Evolutionary conservation across 2,888 invertebrate species (phyloP), one percentile per base, ranked within the genome.

Genomic region (Eurytoma adleriae): DNA sequence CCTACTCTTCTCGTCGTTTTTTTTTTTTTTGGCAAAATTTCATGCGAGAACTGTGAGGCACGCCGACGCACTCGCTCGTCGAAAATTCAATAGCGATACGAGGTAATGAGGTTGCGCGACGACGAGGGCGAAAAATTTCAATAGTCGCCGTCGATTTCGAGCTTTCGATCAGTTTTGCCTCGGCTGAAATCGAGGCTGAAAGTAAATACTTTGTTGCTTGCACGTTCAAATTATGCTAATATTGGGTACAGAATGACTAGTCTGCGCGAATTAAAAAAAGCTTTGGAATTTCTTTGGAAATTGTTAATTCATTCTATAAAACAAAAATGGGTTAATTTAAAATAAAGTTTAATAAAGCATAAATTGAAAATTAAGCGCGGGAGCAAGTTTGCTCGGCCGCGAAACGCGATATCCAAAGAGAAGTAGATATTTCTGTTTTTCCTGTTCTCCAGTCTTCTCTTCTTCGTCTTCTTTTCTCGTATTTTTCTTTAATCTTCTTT

Each of bases 381-480:
- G 30, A 30, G 62, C n/a, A 16, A 48, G 27, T 54, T 72, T 78
- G 73, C 79, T 83, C 78, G 85, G 81, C 81, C 83, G 82, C 85
- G 88, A 87, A 88, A 88, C 83, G 83, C 82, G 87, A 87, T 86
- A 87, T 84, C 82, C 83, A 78, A 81, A 83, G 82, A 83, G 84
- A 78, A 81, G 83, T 82, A 82, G 82, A 84, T 83, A 83, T 82
- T 83, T 80, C 78, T 83, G 78, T 71, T 81, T 81, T 82, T 77
- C 79, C 77, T 81, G 79, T 82, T 81, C 80, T 74, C 64, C 62
- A 40, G 14, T 75, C 74, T 83, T 80, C 79, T 78, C 79, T 78
- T 80, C 64, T 70, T 79, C 77, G 61, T 78, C 80, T 81, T 80
- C 76, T 79, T 62, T 57, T 79, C 80, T 84, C 80, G 80, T 83